Evolutionary conservation across 2,797 vertebrate species (phyloP).

Genomic region (Pangasius larnaudii): DNA sequence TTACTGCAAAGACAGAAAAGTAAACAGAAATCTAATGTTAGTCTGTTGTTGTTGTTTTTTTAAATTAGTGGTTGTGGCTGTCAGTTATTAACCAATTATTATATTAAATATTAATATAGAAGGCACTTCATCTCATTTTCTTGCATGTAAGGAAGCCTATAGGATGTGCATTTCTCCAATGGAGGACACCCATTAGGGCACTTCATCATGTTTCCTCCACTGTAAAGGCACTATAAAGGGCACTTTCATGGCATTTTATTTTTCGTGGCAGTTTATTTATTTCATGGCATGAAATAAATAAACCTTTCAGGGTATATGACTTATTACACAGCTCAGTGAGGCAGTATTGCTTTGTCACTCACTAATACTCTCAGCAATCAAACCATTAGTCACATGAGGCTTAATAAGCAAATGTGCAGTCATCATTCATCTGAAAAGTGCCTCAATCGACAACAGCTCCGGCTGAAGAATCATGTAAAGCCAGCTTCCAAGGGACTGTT

Average conservation of each 20-base stretch:
- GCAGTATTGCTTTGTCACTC: constrained; percentile 80
- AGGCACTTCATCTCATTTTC: not conserved
- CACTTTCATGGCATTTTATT: not conserved
- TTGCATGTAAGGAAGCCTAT: not conserved
- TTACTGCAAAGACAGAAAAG: not conserved
- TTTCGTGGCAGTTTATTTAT: not conserved
- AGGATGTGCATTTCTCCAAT: not conserved
- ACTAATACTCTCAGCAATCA: constrained; percentile 75
- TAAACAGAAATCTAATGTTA: not conserved
- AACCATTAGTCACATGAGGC: constrained; percentile 77
- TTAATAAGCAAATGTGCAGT: constrained; percentile 86
- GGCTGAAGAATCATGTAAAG: constrained; percentile 77
- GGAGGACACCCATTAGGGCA: not conserved
- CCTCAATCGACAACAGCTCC: constrained; percentile 56
- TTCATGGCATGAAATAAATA: not conserved
- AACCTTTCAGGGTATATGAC: not conserved
- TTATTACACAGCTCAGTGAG: constrained; percentile 49
- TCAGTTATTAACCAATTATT: not conserved
- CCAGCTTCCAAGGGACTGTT: constrained; percentile 44
- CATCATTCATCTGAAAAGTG: constrained; percentile 69
- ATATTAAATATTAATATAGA: not conserved
- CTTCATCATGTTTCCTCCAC: not conserved
- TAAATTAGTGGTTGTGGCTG: not conserved
- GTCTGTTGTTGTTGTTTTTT: not conserved
- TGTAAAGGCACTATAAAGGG: not conserved